phyloP scores from a whole-genome alignment of 2,113 vertebrate species.

The Xyliphius kryptos region DNA sequence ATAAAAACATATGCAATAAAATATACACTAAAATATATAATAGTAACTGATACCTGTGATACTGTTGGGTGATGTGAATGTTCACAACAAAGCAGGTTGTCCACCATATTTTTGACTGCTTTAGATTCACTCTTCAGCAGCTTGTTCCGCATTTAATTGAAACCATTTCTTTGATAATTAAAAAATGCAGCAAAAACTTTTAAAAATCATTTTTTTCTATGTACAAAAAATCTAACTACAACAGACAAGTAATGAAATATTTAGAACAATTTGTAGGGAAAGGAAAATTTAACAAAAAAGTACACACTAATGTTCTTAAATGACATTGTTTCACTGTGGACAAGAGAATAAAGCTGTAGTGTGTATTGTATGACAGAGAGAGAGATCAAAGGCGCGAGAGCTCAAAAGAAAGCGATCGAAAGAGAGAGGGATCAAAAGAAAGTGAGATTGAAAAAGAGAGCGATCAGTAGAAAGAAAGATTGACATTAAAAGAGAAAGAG shows the following conservation, averaged over 20 bases:
- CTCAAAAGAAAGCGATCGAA: constrained; percentile 39
- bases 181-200: constrained; percentile 31
- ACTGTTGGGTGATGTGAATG: constrained; percentile 13
- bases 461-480: too few relatives aligned
- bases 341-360: constrained; percentile 42
- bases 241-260: constrained; percentile 37
- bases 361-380: too few relatives aligned
- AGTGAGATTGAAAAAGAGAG: too few relatives aligned
- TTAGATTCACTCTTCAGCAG: constrained; percentile 26
- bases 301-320: constrained; percentile 41
- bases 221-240: constrained; percentile 57
- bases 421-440: too few relatives aligned
- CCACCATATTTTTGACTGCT: constrained; percentile 21
- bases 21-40: too few relatives aligned
- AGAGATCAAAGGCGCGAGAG: too few relatives aligned
- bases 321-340: constrained; percentile 48
- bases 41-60: too few relatives aligned
- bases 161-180: constrained; percentile 20
- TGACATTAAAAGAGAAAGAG: too few relatives aligned
- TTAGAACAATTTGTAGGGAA: constrained; percentile 45
- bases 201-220: constrained; percentile 46
- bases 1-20: too few relatives aligned
- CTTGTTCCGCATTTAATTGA: constrained; percentile 34
- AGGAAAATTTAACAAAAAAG: constrained; percentile 34
- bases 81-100: constrained; percentile 5